phyloP scores from a whole-genome alignment of 2,797 vertebrate species.

The Sebastes umbrosus region DNA sequence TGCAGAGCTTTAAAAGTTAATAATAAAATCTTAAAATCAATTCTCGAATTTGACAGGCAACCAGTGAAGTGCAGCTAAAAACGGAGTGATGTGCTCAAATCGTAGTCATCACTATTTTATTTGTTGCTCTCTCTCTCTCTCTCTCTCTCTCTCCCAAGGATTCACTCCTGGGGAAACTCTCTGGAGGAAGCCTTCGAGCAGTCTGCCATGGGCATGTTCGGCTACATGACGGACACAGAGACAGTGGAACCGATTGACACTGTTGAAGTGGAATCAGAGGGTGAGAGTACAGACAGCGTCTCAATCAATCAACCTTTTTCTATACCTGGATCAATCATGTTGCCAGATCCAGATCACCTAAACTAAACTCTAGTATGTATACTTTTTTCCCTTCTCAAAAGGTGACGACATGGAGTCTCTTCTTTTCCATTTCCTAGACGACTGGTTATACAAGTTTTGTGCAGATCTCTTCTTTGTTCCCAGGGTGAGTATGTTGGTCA shows the following conservation, averaged over 20 bases:
- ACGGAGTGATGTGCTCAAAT: too few relatives aligned
- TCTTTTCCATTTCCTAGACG: slow-evolving; percentile 94
- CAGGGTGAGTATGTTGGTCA: slow-evolving; percentile 84
- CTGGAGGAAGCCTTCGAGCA: slow-evolving; percentile 97
- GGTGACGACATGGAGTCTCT: slow-evolving; percentile 94
- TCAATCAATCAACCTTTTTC: not conserved
- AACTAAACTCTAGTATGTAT: not conserved
- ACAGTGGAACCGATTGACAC: slow-evolving; percentile 92
- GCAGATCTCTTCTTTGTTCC: slow-evolving; percentile 95
- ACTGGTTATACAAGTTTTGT: slow-evolving; percentile 97
- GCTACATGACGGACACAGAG: slow-evolving; percentile 97
- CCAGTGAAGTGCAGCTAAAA: too few relatives aligned
- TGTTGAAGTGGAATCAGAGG: slow-evolving; percentile 89
- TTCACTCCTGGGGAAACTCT: slow-evolving; percentile 94
- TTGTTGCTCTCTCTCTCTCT: not conserved
- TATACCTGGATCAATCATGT: not conserved
- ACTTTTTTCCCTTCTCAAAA: slow-evolving; percentile 52
- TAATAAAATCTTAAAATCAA: too few relatives aligned
- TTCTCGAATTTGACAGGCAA: too few relatives aligned
- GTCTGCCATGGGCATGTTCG: slow-evolving; percentile 97
- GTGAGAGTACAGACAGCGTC: slow-evolving; percentile 69
- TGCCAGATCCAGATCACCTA: not conserved
- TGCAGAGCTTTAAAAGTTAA: too few relatives aligned
- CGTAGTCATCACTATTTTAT: not conserved
- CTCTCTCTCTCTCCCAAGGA: slow-evolving; percentile 72